A percentile compares a stretch with the other conserved stretches of the same genome.
Conservation (phyloP, 1,140 invertebrate species). For the Musca domestica region DNA sequence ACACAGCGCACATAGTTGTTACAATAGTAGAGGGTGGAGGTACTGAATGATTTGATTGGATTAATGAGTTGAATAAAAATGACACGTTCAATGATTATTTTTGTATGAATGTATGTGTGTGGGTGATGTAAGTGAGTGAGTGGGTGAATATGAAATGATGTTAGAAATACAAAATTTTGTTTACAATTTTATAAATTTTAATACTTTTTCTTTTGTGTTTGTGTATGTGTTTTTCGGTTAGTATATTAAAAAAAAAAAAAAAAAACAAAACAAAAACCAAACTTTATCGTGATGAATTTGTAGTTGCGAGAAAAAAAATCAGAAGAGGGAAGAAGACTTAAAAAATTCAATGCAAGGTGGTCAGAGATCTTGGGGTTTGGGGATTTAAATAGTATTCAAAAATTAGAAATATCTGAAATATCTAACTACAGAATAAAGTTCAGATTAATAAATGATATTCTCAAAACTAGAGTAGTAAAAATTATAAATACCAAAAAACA, state of each 20-base stretch:
- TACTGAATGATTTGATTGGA: no score
- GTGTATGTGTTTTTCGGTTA: no score
- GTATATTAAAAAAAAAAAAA: slow-evolving; percentile 1
- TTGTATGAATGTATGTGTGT: neutral
- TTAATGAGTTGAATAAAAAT: neutral
- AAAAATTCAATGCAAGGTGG: neutral
- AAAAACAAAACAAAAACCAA: slow-evolving; percentile 1
- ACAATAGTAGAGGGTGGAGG: no score
- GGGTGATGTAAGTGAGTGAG: neutral
- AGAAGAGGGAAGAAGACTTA: neutral
- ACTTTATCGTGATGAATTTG: slow-evolving; percentile 12
- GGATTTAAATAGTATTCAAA: neutral
- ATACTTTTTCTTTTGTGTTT: no score
- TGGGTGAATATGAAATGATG: neutral
- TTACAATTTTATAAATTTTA: slow-evolving; percentile 5
- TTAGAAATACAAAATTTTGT: neutral
- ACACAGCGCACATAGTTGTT: neutral
- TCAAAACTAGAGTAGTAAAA: neutral
- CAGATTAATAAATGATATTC: neutral
- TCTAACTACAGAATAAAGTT: slow-evolving; percentile 16
- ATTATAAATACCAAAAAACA: slow-evolving; percentile 9
- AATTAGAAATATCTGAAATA: slow-evolving; percentile 5
- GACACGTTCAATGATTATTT: neutral
- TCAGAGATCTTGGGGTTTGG: no score
- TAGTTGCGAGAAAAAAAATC: neutral